Conservation (phyloP, 2,888 invertebrate species). For the Patella pellucida region DNA sequence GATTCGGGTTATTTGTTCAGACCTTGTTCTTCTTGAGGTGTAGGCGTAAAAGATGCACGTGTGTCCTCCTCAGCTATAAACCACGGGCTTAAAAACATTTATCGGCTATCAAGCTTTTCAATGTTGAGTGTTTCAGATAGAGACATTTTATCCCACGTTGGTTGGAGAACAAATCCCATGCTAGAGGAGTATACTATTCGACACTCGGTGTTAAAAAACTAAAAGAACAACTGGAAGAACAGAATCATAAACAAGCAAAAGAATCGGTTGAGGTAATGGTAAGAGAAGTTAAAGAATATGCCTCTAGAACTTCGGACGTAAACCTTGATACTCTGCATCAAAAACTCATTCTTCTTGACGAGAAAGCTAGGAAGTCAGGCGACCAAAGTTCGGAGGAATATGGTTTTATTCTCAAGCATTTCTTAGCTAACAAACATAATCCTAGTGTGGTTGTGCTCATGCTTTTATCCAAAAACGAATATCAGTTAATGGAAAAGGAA, state of each 20-base stretch:
- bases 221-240: not conserved
- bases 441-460: not conserved
- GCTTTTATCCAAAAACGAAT: not conserved
- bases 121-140: constrained; percentile 1
- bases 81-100: constrained; percentile 17
- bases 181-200: not conserved
- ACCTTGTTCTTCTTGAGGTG: constrained; percentile 5
- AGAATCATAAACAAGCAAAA: not conserved
- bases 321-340: not conserved
- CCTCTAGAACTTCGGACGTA: not conserved
- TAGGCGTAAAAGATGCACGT: constrained; percentile 9
- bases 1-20: constrained; percentile 19
- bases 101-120: not conserved
- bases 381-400: not conserved
- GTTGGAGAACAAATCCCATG: constrained; percentile 8
- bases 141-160: constrained; percentile 16
- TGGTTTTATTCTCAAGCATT: too few relatives aligned
- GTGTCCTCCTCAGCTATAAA: constrained; percentile 17
- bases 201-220: not conserved
- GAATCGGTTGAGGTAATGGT: not conserved
- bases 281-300: not conserved
- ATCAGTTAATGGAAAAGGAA: not conserved
- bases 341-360: not conserved
- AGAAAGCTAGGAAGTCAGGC: not conserved
- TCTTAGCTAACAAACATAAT: not conserved